Conservation (phyloP, 64 coral and sea anemone species). For the Montipora efflorescens region DNA sequence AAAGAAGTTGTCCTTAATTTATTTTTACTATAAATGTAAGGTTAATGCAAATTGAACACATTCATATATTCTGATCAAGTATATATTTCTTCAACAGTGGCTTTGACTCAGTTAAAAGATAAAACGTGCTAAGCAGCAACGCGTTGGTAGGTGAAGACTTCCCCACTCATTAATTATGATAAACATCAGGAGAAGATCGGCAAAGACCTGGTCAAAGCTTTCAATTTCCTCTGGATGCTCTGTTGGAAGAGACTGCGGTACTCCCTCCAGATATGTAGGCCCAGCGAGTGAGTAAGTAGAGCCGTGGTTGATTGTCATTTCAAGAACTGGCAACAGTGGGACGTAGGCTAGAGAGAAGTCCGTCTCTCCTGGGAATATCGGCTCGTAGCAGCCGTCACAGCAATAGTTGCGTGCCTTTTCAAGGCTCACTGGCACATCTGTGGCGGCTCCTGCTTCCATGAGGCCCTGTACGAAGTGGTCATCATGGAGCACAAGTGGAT, state of each 20-base stretch:
- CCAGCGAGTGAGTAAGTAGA: constrained; percentile 59
- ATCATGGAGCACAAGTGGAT: constrained; percentile 78
- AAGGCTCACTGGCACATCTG: constrained; percentile 54
- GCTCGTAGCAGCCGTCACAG: constrained; percentile 86
- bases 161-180: no score
- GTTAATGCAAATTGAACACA: no score
- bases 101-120: no score
- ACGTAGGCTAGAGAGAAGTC: constrained; percentile 79
- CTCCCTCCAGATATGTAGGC: constrained; percentile 56
- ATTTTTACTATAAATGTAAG: no score
- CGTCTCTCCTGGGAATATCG: constrained; percentile 61
- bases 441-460: neutral
- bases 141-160: no score
- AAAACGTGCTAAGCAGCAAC: no score
- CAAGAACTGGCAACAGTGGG: constrained; percentile 56
- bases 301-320: constrained; percentile 80
- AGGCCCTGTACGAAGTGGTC: constrained; percentile 67
- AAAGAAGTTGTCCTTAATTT: no score
- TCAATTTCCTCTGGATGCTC: constrained; percentile 66
- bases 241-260: constrained; percentile 78
- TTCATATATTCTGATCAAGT: no score
- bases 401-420: constrained; percentile 66
- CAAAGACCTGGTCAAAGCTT: constrained; percentile 76
- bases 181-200: no score
- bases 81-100: no score